Evolutionary conservation across 2,797 vertebrate species (phyloP), one percentile per base, ranked within the genome.

Genomic region (Pseudomugil gertrudae): DNA sequence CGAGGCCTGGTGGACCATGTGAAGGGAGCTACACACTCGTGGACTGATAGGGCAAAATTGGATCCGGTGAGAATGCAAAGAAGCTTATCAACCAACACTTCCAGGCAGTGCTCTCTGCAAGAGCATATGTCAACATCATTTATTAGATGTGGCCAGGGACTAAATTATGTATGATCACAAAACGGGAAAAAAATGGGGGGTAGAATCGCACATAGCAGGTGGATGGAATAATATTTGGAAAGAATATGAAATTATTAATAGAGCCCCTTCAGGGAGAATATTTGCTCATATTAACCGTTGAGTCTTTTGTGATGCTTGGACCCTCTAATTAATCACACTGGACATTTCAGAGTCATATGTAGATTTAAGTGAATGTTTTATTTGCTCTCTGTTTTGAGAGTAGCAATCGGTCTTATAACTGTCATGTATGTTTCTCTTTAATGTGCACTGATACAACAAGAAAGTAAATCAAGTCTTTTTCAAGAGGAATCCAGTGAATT

Each of bases 91-190:
- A 90, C 84, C 91, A 92, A 92, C 93, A 93, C 92, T 94, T 87
- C 83, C 89, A 92, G 90, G 92, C 92, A 91, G 86, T 89, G 91
- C 93, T 92, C 91, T 87, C 91, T 85, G 90, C 92, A 89, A 93
- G 93, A 94, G 93, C 92, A 94, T 94, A 93, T 95, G 94, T 94
- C 93, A 94, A 94, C 93, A 94, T 94, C 92, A 94, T 95, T 94
- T 94, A 94, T 93, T 92, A 94, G 93, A 93, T 93, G 93, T 94
- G 93, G 94, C 91, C 91, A 75, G 89, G 93, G 92, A 93, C 93
- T 94, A 94, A 94, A 94, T 94, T 93, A 94, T 94, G 90, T 92
- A 94, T 93, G 92, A 94, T 94, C 92, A 93, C 92, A 94, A 94
- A 94, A 93, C 76, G 87, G 66, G 71, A 78, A 79, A 80, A 84